Base-by-base conservation (phyloP, 2,888 invertebrate species). In the Harpagoxenus sublaevis region DNA sequence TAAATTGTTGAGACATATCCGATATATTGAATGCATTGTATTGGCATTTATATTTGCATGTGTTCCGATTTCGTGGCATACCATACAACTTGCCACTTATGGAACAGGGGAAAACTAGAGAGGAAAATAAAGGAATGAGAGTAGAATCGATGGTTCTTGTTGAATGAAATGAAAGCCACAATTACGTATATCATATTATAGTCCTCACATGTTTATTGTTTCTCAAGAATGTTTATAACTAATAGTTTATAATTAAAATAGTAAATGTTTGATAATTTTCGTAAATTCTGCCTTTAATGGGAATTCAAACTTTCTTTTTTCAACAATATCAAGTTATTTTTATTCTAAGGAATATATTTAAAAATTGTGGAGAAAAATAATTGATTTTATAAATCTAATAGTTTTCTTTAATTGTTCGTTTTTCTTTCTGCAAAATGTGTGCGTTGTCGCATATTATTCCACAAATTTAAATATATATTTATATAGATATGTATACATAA, bases 41-140 rank as follows among this genome's bases (percentile, higher is more conserved):
- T 45, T 45, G 45, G 3, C 3, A 12, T 45, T 5, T 6, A 18
- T 63, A 65, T 65, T 39, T 15, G 15, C 28, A 51, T 51, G 66
- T 65, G 77, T 65, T 53, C 51, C 18, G 8, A 77, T 77, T 66
- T 77, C 51, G 18, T 65, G 35, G 15, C n/a, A 65, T 35, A 53
- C 28, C 18, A 39, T 48, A 65, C 51, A 65, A 77, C 77, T 77
- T 65, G 6, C 51, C 12, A 28, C 12, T 65, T 77, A 77, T 65
- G 23, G 77, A 18, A 77, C 28, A 3, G 10, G 10, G 39, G 18
- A 77, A 77, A 77, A 77, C 39, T 53, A n/a, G 39, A 77, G 39
- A 77, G 12, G 2, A 53, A 77, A 77, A 77, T 75, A n/a, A 77
- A 77, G 51, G n/a, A 77, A 39, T 65, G 66, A 77, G 51, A 51